Base-by-base conservation (phyloP, 2,113 vertebrate species). In the Carassius carassius region DNA sequence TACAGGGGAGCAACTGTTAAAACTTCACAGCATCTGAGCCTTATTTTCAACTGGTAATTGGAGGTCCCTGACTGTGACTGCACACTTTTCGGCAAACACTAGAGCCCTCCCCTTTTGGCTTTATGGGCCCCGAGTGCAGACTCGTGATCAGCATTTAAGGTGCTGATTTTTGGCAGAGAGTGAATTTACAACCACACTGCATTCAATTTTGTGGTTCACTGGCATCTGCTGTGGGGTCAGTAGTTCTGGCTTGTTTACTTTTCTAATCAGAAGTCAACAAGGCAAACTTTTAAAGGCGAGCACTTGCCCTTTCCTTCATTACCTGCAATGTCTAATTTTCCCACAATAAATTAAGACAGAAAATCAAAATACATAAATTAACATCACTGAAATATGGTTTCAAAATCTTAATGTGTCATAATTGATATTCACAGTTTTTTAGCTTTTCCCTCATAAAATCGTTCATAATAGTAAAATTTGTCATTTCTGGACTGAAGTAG, bases 201-300 rank as follows among this genome's bases (percentile, higher is more conserved):
- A 89, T 90, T 90, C 85, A 90, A 92, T 92, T 92, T 91, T 90
- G 90, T 80, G 92, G 91, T 90, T 92, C 91, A 92, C 76, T 86
- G 89, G 87, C 86, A 73, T 88, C 86, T 86, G 75, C 89, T 41
- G n/a, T 73, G 88, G 89, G 90, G 89, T 90, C 91, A 89, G 86
- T 81, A 65, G 86, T 87, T 89, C 87, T 87, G 49, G 65, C 80
- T 87, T 82, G 75, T 89, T 92, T 89, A 89, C 37, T 78, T 86
- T 88, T 87, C 87, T 78, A 88, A 91, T 90, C 88, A 85, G 85
- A 87, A 87, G 84, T 90, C 87, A 87, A 85, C 88, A 86, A 84
- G 25, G 62, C 65, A 79, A 83, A 70, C 63, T 83, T 67, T 83
- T 21, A 77, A 86, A 81, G 32, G 9, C 21, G 23, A 63, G 54